Evolutionary conservation across 37 sponge, comb jelly and placozoan species (phyloP).

Genomic region (Agelas oroides): DNA sequence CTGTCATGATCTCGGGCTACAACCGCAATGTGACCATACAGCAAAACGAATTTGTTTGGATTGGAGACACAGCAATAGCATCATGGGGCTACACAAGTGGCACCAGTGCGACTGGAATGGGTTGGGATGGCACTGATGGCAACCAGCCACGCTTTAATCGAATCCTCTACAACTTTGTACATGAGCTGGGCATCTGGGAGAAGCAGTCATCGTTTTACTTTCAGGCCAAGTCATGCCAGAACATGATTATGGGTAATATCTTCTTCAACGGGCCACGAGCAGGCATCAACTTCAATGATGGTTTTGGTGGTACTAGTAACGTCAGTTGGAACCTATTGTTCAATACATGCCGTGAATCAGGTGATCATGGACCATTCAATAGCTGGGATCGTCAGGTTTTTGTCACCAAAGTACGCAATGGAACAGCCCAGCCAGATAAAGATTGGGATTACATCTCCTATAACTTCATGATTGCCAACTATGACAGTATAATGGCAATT

Average conservation of each 20-base stretch:
- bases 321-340: constrained; percentile 44
- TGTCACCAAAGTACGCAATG: constrained; percentile 41
- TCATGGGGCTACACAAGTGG: constrained; percentile 48
- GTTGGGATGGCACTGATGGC: constrained; percentile 55
- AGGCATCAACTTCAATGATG: constrained; percentile 76
- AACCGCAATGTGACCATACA: constrained; percentile 9
- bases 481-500: constrained; percentile 30
- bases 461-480: constrained; percentile 57
- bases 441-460: constrained; percentile 19
- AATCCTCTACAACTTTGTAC: constrained; percentile 47
- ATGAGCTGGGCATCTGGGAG: constrained; percentile 62
- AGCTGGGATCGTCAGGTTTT: constrained; percentile 53
- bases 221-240: constrained; percentile 35
- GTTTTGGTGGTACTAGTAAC: constrained; percentile 56
- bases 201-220: constrained; percentile 47
- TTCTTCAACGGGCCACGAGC: constrained; percentile 73
- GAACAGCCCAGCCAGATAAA: constrained; percentile 10
- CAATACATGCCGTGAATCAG: constrained; percentile 59
- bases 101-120: constrained; percentile 30
- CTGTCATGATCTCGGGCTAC: constrained; percentile 24
- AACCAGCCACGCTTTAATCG: constrained; percentile 38
- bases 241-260: constrained; percentile 34
- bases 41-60: constrained; percentile 30
- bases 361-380: constrained; percentile 71
- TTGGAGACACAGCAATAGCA: constrained; percentile 43